These are phyloP conservation scores for Trichogramma pretiosum DNA, from an alignment of 1,140 invertebrate genomes.

Conservation along the genomic window DNA sequence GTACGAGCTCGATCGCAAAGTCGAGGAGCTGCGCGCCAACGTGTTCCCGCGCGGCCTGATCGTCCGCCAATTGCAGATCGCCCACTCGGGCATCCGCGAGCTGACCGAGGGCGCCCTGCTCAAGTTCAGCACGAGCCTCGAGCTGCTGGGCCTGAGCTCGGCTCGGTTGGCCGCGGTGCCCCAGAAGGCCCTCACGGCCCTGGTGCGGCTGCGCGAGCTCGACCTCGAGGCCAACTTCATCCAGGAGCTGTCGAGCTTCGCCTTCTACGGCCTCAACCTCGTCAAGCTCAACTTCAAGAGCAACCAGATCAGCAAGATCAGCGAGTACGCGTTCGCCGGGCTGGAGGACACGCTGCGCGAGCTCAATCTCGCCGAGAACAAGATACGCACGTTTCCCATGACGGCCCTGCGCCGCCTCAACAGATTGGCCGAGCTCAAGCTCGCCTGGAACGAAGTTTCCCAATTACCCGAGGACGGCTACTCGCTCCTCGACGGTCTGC, in stretches of 20 bases:
- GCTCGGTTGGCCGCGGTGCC: constrained; percentile 71
- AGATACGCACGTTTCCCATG: constrained; percentile 72
- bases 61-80: constrained; percentile 71
- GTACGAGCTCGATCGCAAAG: constrained; percentile 72
- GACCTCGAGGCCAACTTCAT: constrained; percentile 81
- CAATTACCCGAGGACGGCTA: constrained; percentile 61
- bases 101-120: constrained; percentile 67
- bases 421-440: constrained; percentile 60
- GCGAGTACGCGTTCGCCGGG: constrained; percentile 75
- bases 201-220: constrained; percentile 63
- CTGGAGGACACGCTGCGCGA: constrained; percentile 70
- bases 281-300: constrained; percentile 76
- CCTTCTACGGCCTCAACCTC: constrained; percentile 74
- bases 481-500: constrained; percentile 60
- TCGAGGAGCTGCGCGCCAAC: constrained; percentile 60
- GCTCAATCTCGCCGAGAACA: constrained; percentile 79
- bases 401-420: constrained; percentile 65
- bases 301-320: constrained; percentile 67
- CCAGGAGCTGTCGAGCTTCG: constrained; percentile 70
- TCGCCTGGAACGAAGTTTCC: constrained; percentile 77
- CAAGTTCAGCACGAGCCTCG: constrained; percentile 64
- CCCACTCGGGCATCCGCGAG: constrained; percentile 67
- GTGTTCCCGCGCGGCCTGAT: constrained; percentile 62
- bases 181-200: constrained; percentile 67
- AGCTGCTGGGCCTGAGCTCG: constrained; percentile 73